These are phyloP conservation scores for Drosophila nikananu DNA, from an alignment of 1,140 invertebrate genomes.

Conservation along the genomic window DNA sequence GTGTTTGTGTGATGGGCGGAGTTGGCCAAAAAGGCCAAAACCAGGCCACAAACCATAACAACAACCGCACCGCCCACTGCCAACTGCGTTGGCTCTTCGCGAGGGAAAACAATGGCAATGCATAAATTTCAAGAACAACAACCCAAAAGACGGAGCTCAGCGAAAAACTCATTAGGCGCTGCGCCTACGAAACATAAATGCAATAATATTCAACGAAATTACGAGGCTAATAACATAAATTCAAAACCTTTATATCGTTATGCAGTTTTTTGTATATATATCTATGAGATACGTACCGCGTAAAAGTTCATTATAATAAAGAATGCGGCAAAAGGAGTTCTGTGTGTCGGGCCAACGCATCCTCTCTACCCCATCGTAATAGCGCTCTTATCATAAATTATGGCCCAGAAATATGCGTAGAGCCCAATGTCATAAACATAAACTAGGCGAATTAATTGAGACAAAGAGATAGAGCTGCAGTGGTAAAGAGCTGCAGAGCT, in stretches of 20 bases:
- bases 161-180: slow-evolving; percentile 78
- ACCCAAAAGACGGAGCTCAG: slow-evolving; percentile 48
- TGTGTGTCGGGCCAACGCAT: slow-evolving; percentile 29
- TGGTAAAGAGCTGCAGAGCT: neutral
- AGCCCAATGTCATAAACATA: slow-evolving; percentile 70
- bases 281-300: slow-evolving; percentile 77
- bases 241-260: slow-evolving; percentile 20
- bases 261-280: slow-evolving; percentile 7
- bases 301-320: slow-evolving; percentile 78
- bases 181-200: slow-evolving; percentile 77
- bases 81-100: slow-evolving; percentile 20
- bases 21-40: slow-evolving; percentile 26
- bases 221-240: slow-evolving; percentile 82
- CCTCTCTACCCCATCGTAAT: slow-evolving; percentile 7
- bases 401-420: slow-evolving; percentile 70
- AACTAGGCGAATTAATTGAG: slow-evolving; percentile 83
- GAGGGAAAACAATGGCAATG: slow-evolving; percentile 53
- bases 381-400: slow-evolving; percentile 70
- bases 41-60: slow-evolving; percentile 15
- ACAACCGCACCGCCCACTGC: slow-evolving; percentile 40
- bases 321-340: slow-evolving; percentile 32
- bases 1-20: slow-evolving; percentile 3
- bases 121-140: slow-evolving; percentile 69
- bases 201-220: slow-evolving; percentile 78
- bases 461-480: slow-evolving; percentile 24